These are phyloP conservation scores for Hermaeophaga mercurialis DNA, from an alignment of 2,888 invertebrate genomes.

Conservation along the genomic window DNA sequence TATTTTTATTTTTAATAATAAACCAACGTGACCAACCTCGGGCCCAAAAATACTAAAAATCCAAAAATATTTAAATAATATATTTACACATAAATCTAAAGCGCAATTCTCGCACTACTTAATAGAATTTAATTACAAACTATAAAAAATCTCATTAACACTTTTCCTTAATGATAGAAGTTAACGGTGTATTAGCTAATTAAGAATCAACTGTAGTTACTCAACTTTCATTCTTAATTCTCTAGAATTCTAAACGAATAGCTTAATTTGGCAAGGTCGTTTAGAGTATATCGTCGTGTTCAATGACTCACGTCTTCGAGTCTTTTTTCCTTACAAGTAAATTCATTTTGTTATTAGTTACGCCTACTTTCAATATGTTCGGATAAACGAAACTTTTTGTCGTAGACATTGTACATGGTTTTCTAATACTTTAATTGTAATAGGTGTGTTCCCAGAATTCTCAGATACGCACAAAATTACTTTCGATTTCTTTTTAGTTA, in stretches of 20 bases:
- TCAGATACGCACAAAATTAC: no score
- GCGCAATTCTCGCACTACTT: no score
- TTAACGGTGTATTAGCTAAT: background rate
- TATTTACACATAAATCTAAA: no score
- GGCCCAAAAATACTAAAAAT: no score
- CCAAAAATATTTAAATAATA: no score
- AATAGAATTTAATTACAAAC: no score
- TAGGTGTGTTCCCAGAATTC: no score
- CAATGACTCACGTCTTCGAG: background rate
- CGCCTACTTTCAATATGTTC: background rate
- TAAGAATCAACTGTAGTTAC: background rate
- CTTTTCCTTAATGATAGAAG: no score
- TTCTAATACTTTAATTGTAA: background rate
- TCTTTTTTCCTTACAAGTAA: slow-evolving; percentile 6
- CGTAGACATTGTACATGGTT: background rate
- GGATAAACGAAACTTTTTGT: background rate
- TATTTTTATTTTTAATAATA: no score
- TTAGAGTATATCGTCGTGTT: background rate
- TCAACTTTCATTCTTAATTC: background rate
- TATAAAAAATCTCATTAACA: background rate
- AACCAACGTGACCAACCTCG: no score
- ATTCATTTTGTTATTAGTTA: background rate
- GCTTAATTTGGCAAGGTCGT: slow-evolving; percentile 5
- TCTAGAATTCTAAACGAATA: background rate
- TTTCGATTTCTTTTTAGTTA: no score